Evolutionary conservation across 64 coral and sea anemone genomes (phyloP), one percentile per base, ranked within the genome.

Genomic region (Actinia tenebrosa): DNA sequence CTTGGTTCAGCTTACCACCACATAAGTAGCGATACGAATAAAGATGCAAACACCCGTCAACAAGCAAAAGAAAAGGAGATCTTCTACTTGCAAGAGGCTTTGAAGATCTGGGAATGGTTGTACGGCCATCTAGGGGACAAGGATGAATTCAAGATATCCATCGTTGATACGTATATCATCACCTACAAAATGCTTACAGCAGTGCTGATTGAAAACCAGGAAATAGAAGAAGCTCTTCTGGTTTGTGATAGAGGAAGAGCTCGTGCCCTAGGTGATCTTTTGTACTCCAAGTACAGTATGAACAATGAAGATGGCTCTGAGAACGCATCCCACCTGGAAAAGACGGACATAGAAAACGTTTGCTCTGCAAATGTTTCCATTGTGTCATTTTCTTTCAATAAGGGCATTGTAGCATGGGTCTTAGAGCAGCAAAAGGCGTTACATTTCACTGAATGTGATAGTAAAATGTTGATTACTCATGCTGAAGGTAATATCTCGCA

Each of bases 61-160:
- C 56, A 58, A 58, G 56, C 56, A 58, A 58, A 58, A 16, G 15
- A 58, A 11, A 58, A 58, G 15, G 56, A 6, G 10, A 58, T 58
- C 56, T 58, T 10, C 56, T 58, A 58, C 56, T 58, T 58, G 56
- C 18, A 66, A 66, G 22, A 66, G 63, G 63, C 63, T n/a, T n/a
- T 66, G 18, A 5, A 22, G 63, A 3, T 20, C 63, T 66, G 56
- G 56, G 56, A 58, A 58, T 58, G 56, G 71, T 25, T 75, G 19
- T 75, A 26, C 37, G 11, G 13, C 10, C 22, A 75, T 42, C 71
- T 75, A 26, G 37, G n/a, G 37, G 71, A 75, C 22, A 75, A 75
- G 22, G 71, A 75, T 42, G 22, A 75, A 4, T 75, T 75, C 71
- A 75, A 75, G 71, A 75, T 75, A n/a, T 75, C 71, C 71, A 75